These are phyloP conservation scores for Discoglossus pictus DNA, from an alignment of 2,797 vertebrate genomes.

Conservation along the genomic window DNA sequence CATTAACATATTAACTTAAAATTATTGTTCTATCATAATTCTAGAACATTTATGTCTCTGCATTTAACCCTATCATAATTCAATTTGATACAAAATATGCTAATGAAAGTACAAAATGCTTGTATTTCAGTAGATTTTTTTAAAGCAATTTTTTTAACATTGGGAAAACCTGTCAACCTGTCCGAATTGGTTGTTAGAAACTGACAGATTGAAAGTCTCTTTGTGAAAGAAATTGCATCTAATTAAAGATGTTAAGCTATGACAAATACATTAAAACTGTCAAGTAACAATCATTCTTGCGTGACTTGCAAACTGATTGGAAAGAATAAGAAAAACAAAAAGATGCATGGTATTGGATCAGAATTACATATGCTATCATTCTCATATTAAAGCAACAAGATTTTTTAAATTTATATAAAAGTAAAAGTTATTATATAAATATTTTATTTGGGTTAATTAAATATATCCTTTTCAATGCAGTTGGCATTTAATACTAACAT, in stretches of 20 bases:
- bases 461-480: no score
- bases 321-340: background rate
- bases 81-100: background rate
- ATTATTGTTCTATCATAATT: constrained; percentile 57
- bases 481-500: no score
- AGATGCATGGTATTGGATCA: no score
- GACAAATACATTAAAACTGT: constrained; percentile 45
- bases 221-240: constrained; percentile 44
- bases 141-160: constrained; percentile 9
- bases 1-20: constrained; percentile 57
- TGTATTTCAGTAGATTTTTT: constrained; percentile 8
- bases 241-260: constrained; percentile 39
- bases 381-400: no score
- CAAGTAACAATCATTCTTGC: constrained; percentile 13
- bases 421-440: no score
- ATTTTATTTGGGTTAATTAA: no score
- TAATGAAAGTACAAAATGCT: constrained; percentile 8
- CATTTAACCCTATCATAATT: constrained; percentile 26
- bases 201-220: constrained; percentile 49
- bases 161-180: constrained; percentile 42
- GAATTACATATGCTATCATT: no score
- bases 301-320: constrained; percentile 16
- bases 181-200: constrained; percentile 42
- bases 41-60: constrained; percentile 51
- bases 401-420: no score